A percentile compares a stretch with the other conserved stretches of the same genome.
Conservation (phyloP, 2,797 vertebrate species). For the Liparis tanakae region DNA sequence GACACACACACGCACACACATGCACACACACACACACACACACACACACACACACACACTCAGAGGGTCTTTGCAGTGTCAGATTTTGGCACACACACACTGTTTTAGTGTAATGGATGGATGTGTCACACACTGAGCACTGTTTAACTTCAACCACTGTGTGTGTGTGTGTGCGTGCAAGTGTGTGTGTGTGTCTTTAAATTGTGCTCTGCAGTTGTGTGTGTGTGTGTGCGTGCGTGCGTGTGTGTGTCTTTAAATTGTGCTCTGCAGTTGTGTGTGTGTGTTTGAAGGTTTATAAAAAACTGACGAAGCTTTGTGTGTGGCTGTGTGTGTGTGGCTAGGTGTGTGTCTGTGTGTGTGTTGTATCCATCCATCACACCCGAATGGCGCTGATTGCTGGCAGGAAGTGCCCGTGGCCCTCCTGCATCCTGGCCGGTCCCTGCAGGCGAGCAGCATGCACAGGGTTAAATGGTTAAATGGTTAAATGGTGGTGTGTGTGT, state of each 20-base stretch:
- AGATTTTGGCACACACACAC: slow-evolving; percentile 25
- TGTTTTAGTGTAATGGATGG: slow-evolving; percentile 53
- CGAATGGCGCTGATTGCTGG: slow-evolving; percentile 51
- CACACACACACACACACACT: neutral
- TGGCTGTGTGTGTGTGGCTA: neutral
- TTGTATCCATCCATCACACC: slow-evolving; percentile 73
- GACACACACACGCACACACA: neutral
- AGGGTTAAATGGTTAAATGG: slow-evolving; percentile 37
- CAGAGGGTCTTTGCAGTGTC: slow-evolving; percentile 40
- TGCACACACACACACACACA: too few species aligned
- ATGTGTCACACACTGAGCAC: slow-evolving; percentile 39
- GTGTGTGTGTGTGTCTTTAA: slow-evolving; percentile 4
- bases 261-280: slow-evolving; percentile 12
- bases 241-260: neutral
- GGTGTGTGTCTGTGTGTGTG: slow-evolving; percentile 12
- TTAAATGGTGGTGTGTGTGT: neutral
- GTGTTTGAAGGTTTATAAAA: slow-evolving; percentile 22
- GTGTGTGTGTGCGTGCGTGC: slow-evolving; percentile 15
- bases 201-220: slow-evolving; percentile 4
- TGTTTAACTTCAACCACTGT: slow-evolving; percentile 53
- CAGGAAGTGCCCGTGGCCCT: slow-evolving; percentile 58
- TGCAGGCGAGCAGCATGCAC: slow-evolving; percentile 33
- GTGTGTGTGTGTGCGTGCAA: slow-evolving; percentile 1
- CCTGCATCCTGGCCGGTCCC: slow-evolving; percentile 54
- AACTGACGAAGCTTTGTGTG: neutral